These are phyloP conservation scores for Melanostoma scalare DNA, from an alignment of 2,888 invertebrate genomes.

Conservation along the genomic window DNA sequence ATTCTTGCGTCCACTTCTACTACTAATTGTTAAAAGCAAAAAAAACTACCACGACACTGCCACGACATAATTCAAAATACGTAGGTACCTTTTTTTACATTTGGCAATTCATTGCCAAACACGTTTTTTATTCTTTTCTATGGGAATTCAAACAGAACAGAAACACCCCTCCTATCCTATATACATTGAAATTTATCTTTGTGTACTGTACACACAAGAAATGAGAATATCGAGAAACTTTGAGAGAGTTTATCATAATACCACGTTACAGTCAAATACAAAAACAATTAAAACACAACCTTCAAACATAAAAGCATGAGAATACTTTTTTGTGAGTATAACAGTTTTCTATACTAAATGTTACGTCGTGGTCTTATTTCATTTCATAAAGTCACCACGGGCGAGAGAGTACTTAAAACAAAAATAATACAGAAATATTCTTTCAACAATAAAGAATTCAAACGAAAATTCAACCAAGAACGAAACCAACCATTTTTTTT, in stretches of 20 bases:
- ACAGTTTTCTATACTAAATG: conserved; percentile 68
- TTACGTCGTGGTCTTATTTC: conserved; percentile 74
- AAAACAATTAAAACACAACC: conserved; percentile 66
- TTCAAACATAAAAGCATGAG: conserved; percentile 67
- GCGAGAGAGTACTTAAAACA: conserved; percentile 74
- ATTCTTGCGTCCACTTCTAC: background rate
- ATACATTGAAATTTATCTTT: conserved; percentile 3
- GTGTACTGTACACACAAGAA: conserved; percentile 27
- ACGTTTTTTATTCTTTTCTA: conserved; percentile 47
- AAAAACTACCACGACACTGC: conserved; percentile 20
- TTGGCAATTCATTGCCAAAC: conserved; percentile 61
- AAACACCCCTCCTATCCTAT: conserved; percentile 19
- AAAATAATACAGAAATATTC: conserved; percentile 68
- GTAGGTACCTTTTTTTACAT: conserved; percentile 42
- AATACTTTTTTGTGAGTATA: conserved; percentile 65
- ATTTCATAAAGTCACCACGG: conserved; percentile 73
- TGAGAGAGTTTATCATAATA: conserved; percentile 38
- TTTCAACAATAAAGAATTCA: conserved; percentile 47
- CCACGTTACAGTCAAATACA: conserved; percentile 61
- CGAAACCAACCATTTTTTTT: conserved; percentile 38
- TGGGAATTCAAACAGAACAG: conserved; percentile 35
- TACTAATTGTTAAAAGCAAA: background rate
- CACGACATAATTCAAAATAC: background rate
- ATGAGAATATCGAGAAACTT: conserved; percentile 34
- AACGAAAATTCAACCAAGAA: conserved; percentile 56